Conservation (phyloP, 1,140 invertebrate species). For the Microplitis demolitor region DNA sequence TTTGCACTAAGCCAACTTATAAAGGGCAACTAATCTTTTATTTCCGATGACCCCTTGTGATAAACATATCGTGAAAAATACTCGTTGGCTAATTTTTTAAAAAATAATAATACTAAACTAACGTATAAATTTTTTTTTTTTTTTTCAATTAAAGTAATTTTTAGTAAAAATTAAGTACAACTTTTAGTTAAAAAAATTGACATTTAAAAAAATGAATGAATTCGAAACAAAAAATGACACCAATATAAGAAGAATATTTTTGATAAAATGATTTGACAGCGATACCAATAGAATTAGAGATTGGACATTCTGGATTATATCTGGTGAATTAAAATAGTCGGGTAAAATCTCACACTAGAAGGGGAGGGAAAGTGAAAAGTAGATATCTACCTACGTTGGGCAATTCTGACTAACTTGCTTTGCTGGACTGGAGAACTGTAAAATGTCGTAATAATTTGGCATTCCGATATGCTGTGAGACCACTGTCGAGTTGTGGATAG, state of each 20-base stretch:
- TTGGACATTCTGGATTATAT: neutral
- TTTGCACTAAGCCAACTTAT: neutral
- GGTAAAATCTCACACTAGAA: conserved; percentile 42
- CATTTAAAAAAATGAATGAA: neutral
- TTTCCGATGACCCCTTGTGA: neutral
- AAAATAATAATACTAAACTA: neutral
- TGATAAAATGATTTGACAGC: neutral
- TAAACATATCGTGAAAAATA: neutral
- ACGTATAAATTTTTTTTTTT: neutral
- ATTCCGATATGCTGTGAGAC: conserved; percentile 47
- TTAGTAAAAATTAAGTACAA: no score
- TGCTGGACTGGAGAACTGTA: conserved; percentile 31
- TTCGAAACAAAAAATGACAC: neutral
- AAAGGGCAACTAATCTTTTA: conserved; percentile 5
- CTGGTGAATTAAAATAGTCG: neutral
- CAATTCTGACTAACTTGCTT: conserved; percentile 46
- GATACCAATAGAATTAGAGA: neutral
- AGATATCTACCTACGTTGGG: conserved; percentile 53
- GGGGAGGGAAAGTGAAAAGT: conserved; percentile 47
- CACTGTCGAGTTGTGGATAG: neutral
- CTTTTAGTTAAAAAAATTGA: no score
- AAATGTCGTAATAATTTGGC: conserved; percentile 58
- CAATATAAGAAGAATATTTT: neutral
- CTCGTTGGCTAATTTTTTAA: neutral
- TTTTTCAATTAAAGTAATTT: neutral